phyloP scores from a whole-genome alignment of 2,797 vertebrate genomes.

The Chloroceryle amazona region DNA sequence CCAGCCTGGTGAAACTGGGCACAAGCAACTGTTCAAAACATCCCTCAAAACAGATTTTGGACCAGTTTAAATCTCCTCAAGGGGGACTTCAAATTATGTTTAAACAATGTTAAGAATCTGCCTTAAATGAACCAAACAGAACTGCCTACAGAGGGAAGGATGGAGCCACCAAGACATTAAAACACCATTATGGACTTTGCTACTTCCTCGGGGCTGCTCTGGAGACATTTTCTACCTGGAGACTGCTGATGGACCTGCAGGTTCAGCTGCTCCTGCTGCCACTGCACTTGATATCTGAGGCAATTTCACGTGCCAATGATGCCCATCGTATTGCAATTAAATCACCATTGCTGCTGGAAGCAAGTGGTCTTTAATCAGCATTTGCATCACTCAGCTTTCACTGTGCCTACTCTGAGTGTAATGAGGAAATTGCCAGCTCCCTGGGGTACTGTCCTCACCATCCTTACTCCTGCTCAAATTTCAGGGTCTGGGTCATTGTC shows the following conservation, averaged over 20 bases:
- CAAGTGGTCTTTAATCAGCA: constrained; percentile 55
- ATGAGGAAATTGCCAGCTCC: not conserved
- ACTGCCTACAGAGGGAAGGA: not conserved
- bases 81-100: not conserved
- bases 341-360: constrained; percentile 17
- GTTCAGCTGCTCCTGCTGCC: constrained; percentile 35
- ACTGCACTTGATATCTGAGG: not conserved
- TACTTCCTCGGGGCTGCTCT: not conserved
- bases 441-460: not conserved
- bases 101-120: constrained; percentile 7
- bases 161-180: not conserved
- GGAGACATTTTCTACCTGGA: not conserved
- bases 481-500: rapidly evolving
- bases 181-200: not conserved
- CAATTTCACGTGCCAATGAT: constrained; percentile 54
- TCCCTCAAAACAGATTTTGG: not conserved
- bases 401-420: rapidly evolving
- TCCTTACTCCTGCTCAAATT: not conserved
- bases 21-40: not conserved
- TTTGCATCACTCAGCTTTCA: not conserved
- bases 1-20: not conserved
- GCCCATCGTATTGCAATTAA: constrained; percentile 44
- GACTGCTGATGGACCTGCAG: not conserved
- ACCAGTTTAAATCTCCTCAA: not conserved
- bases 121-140: constrained; percentile 16